Evolutionary conservation across 2,888 invertebrate species (phyloP).

Genomic region (Heteropelma amictum): DNA sequence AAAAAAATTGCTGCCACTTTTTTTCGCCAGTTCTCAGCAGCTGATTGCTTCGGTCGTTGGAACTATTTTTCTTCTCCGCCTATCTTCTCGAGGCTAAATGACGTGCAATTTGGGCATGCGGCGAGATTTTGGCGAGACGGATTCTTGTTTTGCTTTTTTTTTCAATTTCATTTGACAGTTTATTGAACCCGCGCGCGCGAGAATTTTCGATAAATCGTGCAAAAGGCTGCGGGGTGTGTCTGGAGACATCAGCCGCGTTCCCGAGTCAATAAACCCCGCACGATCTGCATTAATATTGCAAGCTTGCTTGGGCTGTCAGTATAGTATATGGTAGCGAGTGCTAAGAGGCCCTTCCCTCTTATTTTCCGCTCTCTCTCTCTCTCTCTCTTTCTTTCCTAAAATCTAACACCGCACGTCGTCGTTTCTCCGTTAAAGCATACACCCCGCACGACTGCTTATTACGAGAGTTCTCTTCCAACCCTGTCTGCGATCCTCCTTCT

Average conservation of each 20-base stretch:
- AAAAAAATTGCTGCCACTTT: slow-evolving; percentile 4
- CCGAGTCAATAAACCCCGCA: slow-evolving; percentile 58
- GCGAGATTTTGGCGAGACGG: background rate
- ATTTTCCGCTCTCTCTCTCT: background rate
- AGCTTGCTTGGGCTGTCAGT: slow-evolving; percentile 37
- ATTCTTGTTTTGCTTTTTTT: no score
- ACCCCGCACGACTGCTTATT: no score
- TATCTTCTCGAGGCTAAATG: background rate
- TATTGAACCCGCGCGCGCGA: slow-evolving; percentile 54
- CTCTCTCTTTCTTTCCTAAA: background rate
- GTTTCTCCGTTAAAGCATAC: background rate
- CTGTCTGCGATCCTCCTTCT: no score
- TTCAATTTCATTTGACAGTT: slow-evolving; percentile 32
- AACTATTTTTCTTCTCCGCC: background rate
- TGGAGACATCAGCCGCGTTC: slow-evolving; percentile 24
- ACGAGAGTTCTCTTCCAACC: no score
- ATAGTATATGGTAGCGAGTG: slow-evolving; percentile 18
- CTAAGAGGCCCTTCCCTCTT: slow-evolving; percentile 24
- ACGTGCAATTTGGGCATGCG: no score
- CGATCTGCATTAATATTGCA: slow-evolving; percentile 57
- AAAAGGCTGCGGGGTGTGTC: slow-evolving; percentile 28
- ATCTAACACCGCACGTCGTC: background rate
- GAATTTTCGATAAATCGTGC: slow-evolving; percentile 58
- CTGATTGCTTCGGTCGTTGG: background rate
- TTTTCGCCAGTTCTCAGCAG: no score